Evolutionary conservation across 1,140 invertebrate species (phyloP), one percentile per base, ranked within the genome.

Genomic region (Ips nitidus): DNA sequence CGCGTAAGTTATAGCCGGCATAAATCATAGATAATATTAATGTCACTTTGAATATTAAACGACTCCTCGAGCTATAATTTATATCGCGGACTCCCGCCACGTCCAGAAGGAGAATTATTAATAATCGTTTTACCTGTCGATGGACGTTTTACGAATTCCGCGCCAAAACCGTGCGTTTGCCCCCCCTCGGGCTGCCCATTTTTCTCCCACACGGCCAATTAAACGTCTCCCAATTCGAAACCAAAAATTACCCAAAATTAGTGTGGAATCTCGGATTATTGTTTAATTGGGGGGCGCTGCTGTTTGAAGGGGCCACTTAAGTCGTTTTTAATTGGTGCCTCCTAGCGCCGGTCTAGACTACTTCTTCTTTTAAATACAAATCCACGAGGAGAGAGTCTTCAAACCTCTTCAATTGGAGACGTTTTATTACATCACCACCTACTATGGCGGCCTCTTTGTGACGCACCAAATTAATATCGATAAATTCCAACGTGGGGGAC

Each of bases 31-130:
- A 56, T 56, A 56, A 65, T 65, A 65, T 65, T 65, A 65, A 65
- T 65, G 63, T 65, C 63, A 65, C 63, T 65, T 65, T 65, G 63
- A 65, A 65, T 65, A 65, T 65, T 65, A 65, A 65, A 56, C 63
- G 63, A 65, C 52, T 65, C 41, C 52, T 43, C 52, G 50, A 39
- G 52, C 63, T 7, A 56, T 65, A 65, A 65, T 65, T 65, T 65
- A 65, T 63, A 63, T 37, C 45, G 38, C 63, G 7, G 37, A 52
- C 63, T 65, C 63, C 63, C 63, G 56, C 52, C 47, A 60, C 8
- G 58, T 40, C 40, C 56, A 45, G 41, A 37, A 60, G 41, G 7
- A 45, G 58, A 4, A 60, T 42, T 60, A 60, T 36, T 60, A 45
- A 22, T 22, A 22, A 22, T 22, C 22, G 22, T 22, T 22, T 60